Evolutionary conservation across 2,797 vertebrate genomes (phyloP), one percentile per base, ranked within the genome.

Genomic region (Malurus splendens): DNA sequence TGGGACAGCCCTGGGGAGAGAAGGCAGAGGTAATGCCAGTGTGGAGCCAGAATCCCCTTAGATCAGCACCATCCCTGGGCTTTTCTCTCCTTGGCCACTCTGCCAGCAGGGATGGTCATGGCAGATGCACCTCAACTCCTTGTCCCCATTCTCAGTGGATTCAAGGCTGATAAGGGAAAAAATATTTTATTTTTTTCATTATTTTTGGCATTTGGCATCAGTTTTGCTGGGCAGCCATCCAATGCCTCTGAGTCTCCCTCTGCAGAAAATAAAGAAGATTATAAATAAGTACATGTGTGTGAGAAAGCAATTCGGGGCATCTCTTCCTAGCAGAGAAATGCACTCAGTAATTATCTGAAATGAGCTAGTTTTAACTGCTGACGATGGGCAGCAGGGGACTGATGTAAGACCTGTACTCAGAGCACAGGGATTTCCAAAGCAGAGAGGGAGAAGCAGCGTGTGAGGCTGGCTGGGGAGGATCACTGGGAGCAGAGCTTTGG

Each of bases 291-390:
- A 7, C n/a, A 5, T 71, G 55, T 68, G 52, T 75, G 59, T 67
- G 78, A 94, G 90, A 92, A 94, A 95, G 91, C 64, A 84, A 88
- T 86, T 95, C 65, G 90, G 93, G 96, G 88, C 86, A 82, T 92
- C 94, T 94, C 94, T 92, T 94, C 93, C 82, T 85, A 90, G 78
- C 87, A 93, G 94, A 95, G 92, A 94, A 94, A 94, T 4, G 57
- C 68, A 60, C 90, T 73, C 93, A 93, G 87, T 94, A 95, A 94
- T 96, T 90, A 95, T 90, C 87, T 75, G 68, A 91, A 89, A 89
- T 30, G 94, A 95, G 93, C 89, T 93, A 91, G 92, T 95, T 96
- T 83, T 74, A 92, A 86, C 82, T 94, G 90, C 94, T 87, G 61
- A 5, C 2, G 57, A 78, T 25, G 87, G 92, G 93, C 92, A 89